Evolutionary conservation across 2,888 invertebrate species (phyloP), one percentile per base, ranked within the genome.

Genomic region (Plagodis dolabraria): DNA sequence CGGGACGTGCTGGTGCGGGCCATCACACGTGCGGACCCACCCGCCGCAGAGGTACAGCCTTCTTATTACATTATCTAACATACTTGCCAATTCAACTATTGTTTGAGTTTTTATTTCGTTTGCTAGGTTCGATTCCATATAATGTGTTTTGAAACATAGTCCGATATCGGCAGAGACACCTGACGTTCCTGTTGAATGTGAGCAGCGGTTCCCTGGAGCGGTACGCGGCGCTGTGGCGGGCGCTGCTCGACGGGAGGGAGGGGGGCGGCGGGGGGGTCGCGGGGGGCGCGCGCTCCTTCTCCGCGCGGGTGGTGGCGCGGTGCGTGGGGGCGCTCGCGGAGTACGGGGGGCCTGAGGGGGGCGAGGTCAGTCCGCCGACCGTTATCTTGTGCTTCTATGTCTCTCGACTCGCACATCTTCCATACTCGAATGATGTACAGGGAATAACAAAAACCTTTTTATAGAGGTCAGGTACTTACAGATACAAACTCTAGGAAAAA

Each of bases 151-250:
- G 22, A 22, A 22, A 22, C 2, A 4, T 22, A 22, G 22, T 22
- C 4, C 22, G 22, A 22, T 22, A 4, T 22, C 22, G 22, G 22
- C 22, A 22, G 22, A 22, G 22, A 22, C 22, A 50, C 11, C 43
- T 69, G 11, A 48, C 52, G n/a, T 69, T 67, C 47, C 46, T 67
- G 6, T 35, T 62, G 33, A 34, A 53, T 6, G 60, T 63, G 38
- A 53, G 61, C 5, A 57, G 67, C 11, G 58, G 54, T 22, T 45
- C n/a, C 0, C 33, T 56, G 33, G 54, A 58, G n/a, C 40, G 36
- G 5, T 58, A 46, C 51, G 38, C 48, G 12, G 53, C 62, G 34
- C 60, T 67, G 10, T 69, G 69, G 69, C 43, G 52, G 6, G 57
- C 12, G 22, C 45, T 53, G 33, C 38, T 53, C n/a, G 45, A n/a